These are phyloP conservation scores for Drosophila infuscata DNA, from an alignment of 2,888 invertebrate species.

Conservation along the genomic window DNA sequence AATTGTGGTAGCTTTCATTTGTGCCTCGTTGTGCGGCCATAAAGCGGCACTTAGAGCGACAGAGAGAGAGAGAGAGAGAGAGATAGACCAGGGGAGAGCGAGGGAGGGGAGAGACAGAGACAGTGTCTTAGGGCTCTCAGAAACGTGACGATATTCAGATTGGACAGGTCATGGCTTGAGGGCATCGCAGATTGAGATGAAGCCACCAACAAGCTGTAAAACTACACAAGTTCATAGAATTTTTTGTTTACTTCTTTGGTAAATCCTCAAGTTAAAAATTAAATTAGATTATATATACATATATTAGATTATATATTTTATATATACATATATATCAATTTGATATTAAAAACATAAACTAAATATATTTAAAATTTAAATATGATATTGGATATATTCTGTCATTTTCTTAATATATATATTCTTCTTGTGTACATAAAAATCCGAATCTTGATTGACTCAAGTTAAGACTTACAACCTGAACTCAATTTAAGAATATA, in stretches of 20 bases:
- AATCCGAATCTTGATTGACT: background rate
- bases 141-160: conserved; percentile 32
- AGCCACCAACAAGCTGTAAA: background rate
- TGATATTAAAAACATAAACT: background rate
- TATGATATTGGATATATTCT: too few relatives aligned
- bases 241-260: background rate
- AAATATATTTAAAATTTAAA: too few relatives aligned
- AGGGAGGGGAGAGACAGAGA: background rate
- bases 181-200: background rate
- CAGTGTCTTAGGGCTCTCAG: conserved; percentile 7
- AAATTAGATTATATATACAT: background rate
- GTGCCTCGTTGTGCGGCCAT: conserved; percentile 29
- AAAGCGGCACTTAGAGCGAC: conserved; percentile 9
- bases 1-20: conserved; percentile 67
- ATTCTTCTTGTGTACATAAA: too few relatives aligned
- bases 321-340: background rate
- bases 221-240: background rate
- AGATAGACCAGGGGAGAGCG: background rate
- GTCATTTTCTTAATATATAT: too few relatives aligned
- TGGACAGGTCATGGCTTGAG: conserved; percentile 14
- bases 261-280: background rate
- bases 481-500: background rate
- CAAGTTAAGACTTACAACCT: background rate
- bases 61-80: background rate
- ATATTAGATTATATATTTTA: too few relatives aligned